Evolutionary conservation across 2,888 invertebrate species (phyloP).

Genomic region (Apamea sordens): DNA sequence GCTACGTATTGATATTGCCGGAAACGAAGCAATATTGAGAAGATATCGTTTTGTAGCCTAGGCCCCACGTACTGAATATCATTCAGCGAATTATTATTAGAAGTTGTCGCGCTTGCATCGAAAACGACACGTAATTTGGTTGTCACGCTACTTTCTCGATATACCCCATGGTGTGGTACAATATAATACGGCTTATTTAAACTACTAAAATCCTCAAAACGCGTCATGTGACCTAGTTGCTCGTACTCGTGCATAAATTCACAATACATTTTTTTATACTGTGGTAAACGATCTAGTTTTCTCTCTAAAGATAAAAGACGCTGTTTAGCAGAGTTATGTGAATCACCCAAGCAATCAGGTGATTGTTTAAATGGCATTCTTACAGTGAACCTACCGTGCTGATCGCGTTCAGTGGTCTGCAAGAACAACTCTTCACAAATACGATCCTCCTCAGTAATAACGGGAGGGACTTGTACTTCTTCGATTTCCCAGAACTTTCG

Average conservation of each 20-base stretch:
- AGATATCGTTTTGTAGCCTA: not conserved
- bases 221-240: not conserved
- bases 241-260: not conserved
- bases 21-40: not conserved
- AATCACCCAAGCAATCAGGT: too few species aligned
- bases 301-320: not conserved
- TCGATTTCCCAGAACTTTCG: too few species aligned
- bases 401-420: too few species aligned
- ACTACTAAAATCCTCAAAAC: not conserved
- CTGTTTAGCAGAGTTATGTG: too few species aligned
- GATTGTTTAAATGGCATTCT: too few species aligned
- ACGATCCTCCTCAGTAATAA: too few species aligned
- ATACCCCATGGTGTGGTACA: not conserved
- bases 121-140: not conserved
- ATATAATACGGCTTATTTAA: not conserved
- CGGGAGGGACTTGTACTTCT: too few species aligned
- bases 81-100: not conserved
- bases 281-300: not conserved
- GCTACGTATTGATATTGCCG: slow-evolving; percentile 1
- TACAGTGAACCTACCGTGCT: too few species aligned
- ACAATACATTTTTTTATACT: slow-evolving; percentile 3
- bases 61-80: not conserved
- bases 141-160: not conserved
- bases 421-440: too few species aligned
- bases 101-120: not conserved